phyloP scores from a whole-genome alignment of 1,140 invertebrate genomes.

The Parapsyche elsis region DNA sequence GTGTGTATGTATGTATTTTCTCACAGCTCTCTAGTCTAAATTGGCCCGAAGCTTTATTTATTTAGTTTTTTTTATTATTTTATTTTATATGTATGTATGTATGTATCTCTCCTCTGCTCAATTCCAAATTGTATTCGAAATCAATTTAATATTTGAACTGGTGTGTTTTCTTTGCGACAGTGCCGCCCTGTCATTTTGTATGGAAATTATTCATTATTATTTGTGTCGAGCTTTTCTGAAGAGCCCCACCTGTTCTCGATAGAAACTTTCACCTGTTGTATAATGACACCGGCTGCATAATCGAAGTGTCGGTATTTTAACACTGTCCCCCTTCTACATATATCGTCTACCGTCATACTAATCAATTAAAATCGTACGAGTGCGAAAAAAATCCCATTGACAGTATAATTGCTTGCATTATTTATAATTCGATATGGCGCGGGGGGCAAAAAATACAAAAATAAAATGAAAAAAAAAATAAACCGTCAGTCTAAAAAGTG shows the following conservation, averaged over 20 bases:
- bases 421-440: too few relatives aligned
- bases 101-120: background rate
- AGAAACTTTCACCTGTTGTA: constrained; percentile 31
- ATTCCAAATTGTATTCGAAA: constrained; percentile 13
- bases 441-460: too few relatives aligned
- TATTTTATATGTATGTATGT: too few relatives aligned
- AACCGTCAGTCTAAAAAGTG: too few relatives aligned
- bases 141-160: constrained; percentile 23
- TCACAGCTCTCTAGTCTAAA: background rate
- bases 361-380: too few relatives aligned
- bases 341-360: too few relatives aligned
- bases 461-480: too few relatives aligned
- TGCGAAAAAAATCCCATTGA: too few relatives aligned
- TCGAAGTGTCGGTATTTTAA: constrained; percentile 7
- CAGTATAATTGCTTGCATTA: too few relatives aligned
- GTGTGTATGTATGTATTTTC: background rate
- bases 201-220: constrained; percentile 25
- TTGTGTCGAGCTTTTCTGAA: background rate
- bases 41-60: constrained; percentile 7
- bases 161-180: constrained; percentile 18
- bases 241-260: background rate
- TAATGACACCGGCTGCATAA: constrained; percentile 11
- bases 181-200: constrained; percentile 33
- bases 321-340: background rate
- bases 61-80: background rate